These are phyloP conservation scores for Sebastes goodei DNA, from an alignment of 2,797 vertebrate species.

Conservation along the genomic window DNA sequence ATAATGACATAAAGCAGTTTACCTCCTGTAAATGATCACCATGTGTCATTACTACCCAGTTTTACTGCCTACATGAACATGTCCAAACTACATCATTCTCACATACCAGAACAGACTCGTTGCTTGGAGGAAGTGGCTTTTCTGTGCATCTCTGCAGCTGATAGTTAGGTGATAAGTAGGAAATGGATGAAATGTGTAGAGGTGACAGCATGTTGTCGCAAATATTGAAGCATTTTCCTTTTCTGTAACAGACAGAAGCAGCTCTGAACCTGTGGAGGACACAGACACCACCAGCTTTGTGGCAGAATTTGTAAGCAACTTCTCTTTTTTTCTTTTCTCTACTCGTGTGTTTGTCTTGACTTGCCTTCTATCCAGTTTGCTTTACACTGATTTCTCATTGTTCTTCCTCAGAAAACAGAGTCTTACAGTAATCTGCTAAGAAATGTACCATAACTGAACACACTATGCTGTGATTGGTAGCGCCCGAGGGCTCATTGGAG, in stretches of 20 bases:
- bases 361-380: conserved; percentile 21
- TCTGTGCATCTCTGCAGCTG: not conserved
- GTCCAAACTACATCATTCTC: not conserved
- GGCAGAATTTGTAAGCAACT: conserved; percentile 83
- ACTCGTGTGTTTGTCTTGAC: conserved; percentile 12
- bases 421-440: conserved; percentile 54
- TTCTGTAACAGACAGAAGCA: conserved; percentile 78
- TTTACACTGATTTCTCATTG: conserved; percentile 42
- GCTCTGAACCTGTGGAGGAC: conserved; percentile 93
- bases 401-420: conserved; percentile 18
- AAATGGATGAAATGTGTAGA: not conserved
- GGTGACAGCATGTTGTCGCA: not conserved
- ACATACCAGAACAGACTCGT: not conserved
- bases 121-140: conserved; percentile 25
- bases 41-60: not conserved
- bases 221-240: conserved; percentile 16
- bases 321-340: not conserved
- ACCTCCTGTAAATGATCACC: not conserved
- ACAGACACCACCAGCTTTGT: conserved; percentile 93
- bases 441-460: conserved; percentile 52
- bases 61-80: not conserved
- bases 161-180: not conserved
- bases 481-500: conserved; percentile 37
- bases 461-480: conserved; percentile 36
- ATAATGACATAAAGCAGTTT: not conserved